phyloP scores from a whole-genome alignment of 2,888 invertebrate genomes.

The Chrysomela aeneicollis region DNA sequence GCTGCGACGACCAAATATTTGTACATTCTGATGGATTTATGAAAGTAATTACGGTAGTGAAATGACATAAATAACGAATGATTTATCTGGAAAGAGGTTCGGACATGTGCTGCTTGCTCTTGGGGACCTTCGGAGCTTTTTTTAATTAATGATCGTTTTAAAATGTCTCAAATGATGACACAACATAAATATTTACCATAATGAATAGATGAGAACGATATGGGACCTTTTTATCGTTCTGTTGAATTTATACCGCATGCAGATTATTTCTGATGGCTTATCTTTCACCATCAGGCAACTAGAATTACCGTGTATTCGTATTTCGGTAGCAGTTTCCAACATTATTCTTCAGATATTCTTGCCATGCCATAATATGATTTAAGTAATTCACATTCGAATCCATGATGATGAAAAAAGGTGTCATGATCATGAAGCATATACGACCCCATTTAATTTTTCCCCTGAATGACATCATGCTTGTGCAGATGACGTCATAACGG shows the following conservation, averaged over 20 bases:
- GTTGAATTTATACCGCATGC: slow-evolving; percentile 19
- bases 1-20: slow-evolving; percentile 51
- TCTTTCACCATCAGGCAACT: background rate
- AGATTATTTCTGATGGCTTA: background rate
- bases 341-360: too few species aligned
- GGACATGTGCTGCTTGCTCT: slow-evolving; percentile 39
- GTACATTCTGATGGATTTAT: slow-evolving; percentile 55
- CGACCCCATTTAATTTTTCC: too few species aligned
- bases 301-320: background rate
- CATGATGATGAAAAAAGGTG: too few species aligned
- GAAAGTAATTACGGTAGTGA: slow-evolving; percentile 56
- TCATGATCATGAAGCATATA: too few species aligned
- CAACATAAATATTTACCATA: slow-evolving; percentile 42
- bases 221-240: slow-evolving; percentile 27
- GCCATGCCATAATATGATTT: too few species aligned
- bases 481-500: too few species aligned
- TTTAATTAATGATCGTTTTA: slow-evolving; percentile 47
- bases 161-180: slow-evolving; percentile 46
- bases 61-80: slow-evolving; percentile 56
- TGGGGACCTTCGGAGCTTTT: slow-evolving; percentile 37
- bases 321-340: too few species aligned
- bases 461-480: too few species aligned
- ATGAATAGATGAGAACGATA: slow-evolving; percentile 40
- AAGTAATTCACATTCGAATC: too few species aligned
- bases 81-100: slow-evolving; percentile 46